These are phyloP conservation scores for Tetheella fluctuosa DNA, from an alignment of 2,888 invertebrate genomes.

Conservation along the genomic window DNA sequence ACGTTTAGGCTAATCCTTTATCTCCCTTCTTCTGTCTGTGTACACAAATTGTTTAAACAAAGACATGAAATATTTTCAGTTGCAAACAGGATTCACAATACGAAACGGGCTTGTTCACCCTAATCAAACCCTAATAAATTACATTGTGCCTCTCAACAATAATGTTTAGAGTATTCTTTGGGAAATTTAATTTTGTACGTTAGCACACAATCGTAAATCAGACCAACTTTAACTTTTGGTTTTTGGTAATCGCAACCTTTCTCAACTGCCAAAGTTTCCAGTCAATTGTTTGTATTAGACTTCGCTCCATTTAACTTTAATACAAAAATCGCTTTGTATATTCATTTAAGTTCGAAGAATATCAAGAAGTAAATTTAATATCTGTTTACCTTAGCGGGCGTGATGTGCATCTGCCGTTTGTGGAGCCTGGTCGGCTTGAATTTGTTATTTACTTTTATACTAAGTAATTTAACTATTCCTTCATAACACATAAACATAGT, in stretches of 20 bases:
- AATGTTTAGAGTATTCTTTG: conserved; percentile 32
- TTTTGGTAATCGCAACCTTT: conserved; percentile 23
- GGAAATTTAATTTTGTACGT: conserved; percentile 41
- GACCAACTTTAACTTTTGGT: conserved; percentile 28
- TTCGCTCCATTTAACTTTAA: not conserved
- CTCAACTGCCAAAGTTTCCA: conserved; percentile 3
- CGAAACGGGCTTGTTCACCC: conserved; percentile 15
- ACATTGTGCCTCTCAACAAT: conserved; percentile 32
- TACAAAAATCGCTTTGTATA: not conserved
- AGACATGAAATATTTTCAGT: conserved; percentile 21
- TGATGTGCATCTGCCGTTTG: too few relatives aligned
- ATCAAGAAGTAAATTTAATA: too few relatives aligned
- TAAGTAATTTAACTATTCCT: too few relatives aligned
- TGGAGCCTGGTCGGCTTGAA: too few relatives aligned
- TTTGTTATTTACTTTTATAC: too few relatives aligned
- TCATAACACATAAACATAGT: too few relatives aligned
- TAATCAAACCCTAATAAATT: conserved; percentile 44
- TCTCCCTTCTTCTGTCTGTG: conserved; percentile 2
- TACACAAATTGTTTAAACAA: conserved; percentile 28
- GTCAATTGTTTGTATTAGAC: not conserved
- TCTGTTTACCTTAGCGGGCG: too few relatives aligned
- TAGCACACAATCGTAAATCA: conserved; percentile 37
- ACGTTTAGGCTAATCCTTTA: not conserved
- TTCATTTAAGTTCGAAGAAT: not conserved
- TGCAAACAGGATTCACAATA: conserved; percentile 22